phyloP scores from a whole-genome alignment of 2,888 invertebrate species.

The Hemicrepidius hirtus region DNA sequence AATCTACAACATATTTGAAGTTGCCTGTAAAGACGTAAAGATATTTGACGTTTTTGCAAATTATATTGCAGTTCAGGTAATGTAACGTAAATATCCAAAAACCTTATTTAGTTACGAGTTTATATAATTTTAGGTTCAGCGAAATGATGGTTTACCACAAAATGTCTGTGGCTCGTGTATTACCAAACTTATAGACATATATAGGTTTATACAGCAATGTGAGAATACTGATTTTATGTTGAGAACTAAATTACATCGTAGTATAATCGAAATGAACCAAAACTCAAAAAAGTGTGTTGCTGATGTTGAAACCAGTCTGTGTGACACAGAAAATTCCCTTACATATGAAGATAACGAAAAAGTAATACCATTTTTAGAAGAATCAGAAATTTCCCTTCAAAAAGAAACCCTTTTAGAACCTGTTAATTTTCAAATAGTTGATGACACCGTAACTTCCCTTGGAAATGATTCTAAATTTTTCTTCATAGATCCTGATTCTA shows the following conservation, averaged over 20 bases:
- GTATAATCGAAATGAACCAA: too few species aligned
- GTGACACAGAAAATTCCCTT: background rate
- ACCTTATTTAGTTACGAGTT: too few species aligned
- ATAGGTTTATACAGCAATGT: slow-evolving; percentile 33
- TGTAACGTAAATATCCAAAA: background rate
- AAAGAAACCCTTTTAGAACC: background rate
- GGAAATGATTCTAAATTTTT: background rate
- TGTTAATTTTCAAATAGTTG: background rate
- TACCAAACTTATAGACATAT: slow-evolving; percentile 13
- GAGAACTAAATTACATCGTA: slow-evolving; percentile 2
- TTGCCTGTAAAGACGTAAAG: slow-evolving; percentile 12
- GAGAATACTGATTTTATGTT: background rate
- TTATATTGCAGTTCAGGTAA: slow-evolving; percentile 30
- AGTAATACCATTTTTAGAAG: background rate
- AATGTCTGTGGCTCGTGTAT: slow-evolving; percentile 35
- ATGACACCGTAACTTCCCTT: background rate
- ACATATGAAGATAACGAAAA: background rate
- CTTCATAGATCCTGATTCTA: background rate
- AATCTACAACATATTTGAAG: slow-evolving; percentile 7
- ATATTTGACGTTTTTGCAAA: slow-evolving; percentile 18
- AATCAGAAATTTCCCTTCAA: background rate
- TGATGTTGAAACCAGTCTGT: too few species aligned
- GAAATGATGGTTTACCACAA: slow-evolving; percentile 31
- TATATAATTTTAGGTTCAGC: slow-evolving; percentile 15
- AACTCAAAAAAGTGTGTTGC: too few species aligned